phyloP scores from a whole-genome alignment of 2,113 vertebrate species.

The Amphiprion percula region DNA sequence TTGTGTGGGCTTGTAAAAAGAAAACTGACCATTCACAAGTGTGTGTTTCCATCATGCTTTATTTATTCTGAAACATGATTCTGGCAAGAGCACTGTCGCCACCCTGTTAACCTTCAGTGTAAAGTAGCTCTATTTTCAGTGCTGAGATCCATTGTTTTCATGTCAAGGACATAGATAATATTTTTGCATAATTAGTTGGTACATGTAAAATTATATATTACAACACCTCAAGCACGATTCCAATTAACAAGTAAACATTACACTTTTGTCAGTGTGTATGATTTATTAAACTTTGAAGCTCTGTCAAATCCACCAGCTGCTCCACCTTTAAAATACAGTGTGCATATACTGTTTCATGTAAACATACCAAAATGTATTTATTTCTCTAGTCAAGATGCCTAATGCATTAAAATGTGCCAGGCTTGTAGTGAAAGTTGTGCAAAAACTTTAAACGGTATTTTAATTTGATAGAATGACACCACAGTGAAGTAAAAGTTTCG shows the following conservation, averaged over 20 bases:
- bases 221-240: background rate
- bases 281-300: background rate
- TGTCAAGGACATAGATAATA: background rate
- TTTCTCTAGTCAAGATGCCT: too few species aligned
- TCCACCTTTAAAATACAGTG: background rate
- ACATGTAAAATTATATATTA: background rate
- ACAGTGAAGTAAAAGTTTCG: too few species aligned
- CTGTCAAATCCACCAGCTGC: background rate
- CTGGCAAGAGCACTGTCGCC: background rate
- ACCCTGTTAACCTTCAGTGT: slow-evolving; percentile 11
- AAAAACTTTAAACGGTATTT: background rate
- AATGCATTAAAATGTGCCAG: slow-evolving; percentile 9
- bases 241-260: slow-evolving; percentile 8
- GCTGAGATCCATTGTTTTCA: background rate
- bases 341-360: too few species aligned
- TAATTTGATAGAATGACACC: background rate
- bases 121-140: background rate
- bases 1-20: slow-evolving; percentile 20
- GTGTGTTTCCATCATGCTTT: slow-evolving; percentile 4
- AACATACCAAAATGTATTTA: too few species aligned
- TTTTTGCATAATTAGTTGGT: slow-evolving; percentile 12
- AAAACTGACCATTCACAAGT: slow-evolving; percentile 12
- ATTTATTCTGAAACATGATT: slow-evolving; percentile 23
- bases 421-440: background rate
- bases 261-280: background rate